phyloP scores from a whole-genome alignment of 2,888 invertebrate genomes.

The Nomada fabriciana region DNA sequence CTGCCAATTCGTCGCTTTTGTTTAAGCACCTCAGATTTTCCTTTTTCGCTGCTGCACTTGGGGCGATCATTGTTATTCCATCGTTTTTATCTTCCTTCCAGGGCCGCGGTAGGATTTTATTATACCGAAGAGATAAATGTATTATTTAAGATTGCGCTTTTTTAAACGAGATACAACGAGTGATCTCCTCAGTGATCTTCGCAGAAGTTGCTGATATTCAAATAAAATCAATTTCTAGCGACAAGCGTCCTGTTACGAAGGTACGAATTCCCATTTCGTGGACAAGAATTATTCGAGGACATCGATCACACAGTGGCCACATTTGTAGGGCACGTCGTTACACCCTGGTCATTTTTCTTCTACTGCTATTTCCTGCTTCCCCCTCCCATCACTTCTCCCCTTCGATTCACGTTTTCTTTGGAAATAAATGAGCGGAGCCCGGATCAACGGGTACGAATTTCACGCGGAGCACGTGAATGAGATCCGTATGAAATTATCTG shows the following conservation, averaged over 20 bases:
- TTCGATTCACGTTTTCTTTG: conserved; percentile 23
- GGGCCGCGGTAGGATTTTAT: no score
- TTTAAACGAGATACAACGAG: neutral
- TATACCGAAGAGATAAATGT: no score
- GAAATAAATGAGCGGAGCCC: conserved; percentile 48
- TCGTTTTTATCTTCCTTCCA: neutral
- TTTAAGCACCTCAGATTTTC: neutral
- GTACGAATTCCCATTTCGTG: conserved; percentile 40
- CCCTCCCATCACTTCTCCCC: neutral
- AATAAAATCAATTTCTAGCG: conserved; percentile 11
- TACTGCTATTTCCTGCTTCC: conserved; percentile 43
- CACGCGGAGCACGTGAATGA: conserved; percentile 59
- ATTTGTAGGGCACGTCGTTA: conserved; percentile 58
- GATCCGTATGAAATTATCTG: conserved; percentile 68
- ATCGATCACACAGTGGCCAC: conserved; percentile 58
- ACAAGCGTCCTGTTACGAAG: neutral
- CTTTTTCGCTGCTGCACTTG: neutral
- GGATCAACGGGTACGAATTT: conserved; percentile 58
- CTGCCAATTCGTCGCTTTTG: neutral
- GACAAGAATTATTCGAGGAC: conserved; percentile 52
- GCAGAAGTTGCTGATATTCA: neutral
- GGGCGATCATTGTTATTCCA: conserved; percentile 3
- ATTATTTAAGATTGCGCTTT: neutral
- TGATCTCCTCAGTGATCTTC: neutral
- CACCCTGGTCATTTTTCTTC: conserved; percentile 67